Percentiles rank a stretch among this genome's conserved stretches.
Evolutionary conservation across 1,140 invertebrate species (phyloP).

Genomic region (Thrips palmi): DNA sequence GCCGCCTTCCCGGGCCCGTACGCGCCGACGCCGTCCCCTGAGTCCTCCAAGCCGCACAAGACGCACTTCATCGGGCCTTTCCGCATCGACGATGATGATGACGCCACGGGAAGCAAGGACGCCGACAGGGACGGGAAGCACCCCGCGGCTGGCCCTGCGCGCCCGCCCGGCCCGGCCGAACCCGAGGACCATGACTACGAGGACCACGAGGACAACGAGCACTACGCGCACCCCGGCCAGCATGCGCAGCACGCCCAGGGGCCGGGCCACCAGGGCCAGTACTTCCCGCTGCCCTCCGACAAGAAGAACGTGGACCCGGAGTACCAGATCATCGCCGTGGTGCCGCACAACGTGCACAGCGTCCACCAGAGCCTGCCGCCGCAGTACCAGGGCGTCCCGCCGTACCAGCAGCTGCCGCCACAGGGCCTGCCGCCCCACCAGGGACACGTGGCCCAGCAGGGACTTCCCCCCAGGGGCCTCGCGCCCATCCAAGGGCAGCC

Average conservation of each 20-base stretch:
- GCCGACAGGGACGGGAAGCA: not conserved
- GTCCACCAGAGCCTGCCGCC: not conserved
- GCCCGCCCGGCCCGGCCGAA: not conserved
- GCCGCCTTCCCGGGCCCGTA: too few species aligned
- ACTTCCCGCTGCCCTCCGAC: not conserved
- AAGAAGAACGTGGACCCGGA: not conserved
- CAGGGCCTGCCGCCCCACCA: too few species aligned
- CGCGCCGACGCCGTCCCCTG: not conserved
- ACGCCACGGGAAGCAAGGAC: not conserved
- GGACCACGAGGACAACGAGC: not conserved
- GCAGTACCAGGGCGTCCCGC: not conserved
- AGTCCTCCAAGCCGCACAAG: not conserved
- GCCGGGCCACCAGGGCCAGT: not conserved
- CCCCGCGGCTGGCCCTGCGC: not conserved
- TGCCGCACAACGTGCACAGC: too few species aligned
- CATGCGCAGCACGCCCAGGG: not conserved
- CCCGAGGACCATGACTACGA: not conserved
- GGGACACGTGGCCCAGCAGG: too few species aligned
- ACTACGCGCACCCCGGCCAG: not conserved
- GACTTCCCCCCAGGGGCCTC: not conserved
- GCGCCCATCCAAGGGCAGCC: not conserved
- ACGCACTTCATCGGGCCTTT: not conserved
- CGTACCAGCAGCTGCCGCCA: not conserved
- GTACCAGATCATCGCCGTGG: not conserved
- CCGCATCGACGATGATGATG: not conserved